Conservation (phyloP, 2,888 invertebrate species). For the Herminia tarsipennalis region DNA sequence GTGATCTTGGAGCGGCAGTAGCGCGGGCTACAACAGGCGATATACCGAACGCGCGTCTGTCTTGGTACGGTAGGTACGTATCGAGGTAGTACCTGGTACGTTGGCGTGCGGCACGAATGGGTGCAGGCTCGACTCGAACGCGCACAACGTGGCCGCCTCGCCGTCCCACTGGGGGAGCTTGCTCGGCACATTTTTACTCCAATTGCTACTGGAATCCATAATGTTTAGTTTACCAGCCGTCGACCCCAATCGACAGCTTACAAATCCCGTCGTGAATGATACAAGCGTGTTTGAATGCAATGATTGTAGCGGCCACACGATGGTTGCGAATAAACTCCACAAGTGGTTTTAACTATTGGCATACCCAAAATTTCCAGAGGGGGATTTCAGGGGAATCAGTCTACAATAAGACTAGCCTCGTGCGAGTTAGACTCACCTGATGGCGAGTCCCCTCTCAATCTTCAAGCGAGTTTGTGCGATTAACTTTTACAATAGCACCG, state of each 20-base stretch:
- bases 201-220: conserved; percentile 80
- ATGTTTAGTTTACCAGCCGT: conserved; percentile 48
- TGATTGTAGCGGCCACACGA: conserved; percentile 22
- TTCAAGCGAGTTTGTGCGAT: no score
- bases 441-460: no score
- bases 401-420: no score
- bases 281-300: conserved; percentile 34
- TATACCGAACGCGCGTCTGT: no score
- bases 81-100: conserved; percentile 62
- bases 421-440: no score
- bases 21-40: no score
- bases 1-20: not conserved
- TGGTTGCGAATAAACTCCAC: conserved; percentile 25
- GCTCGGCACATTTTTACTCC: conserved; percentile 73
- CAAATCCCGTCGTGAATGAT: conserved; percentile 29
- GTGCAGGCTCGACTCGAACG: conserved; percentile 63
- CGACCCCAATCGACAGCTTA: conserved; percentile 21
- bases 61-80: no score
- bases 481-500: no score
- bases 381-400: no score
- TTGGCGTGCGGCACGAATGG: conserved; percentile 62
- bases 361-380: no score
- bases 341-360: no score
- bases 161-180: conserved; percentile 79
- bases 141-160: conserved; percentile 75